Conservation (phyloP, 2,797 vertebrate genomes). For the Falco columbarius region DNA sequence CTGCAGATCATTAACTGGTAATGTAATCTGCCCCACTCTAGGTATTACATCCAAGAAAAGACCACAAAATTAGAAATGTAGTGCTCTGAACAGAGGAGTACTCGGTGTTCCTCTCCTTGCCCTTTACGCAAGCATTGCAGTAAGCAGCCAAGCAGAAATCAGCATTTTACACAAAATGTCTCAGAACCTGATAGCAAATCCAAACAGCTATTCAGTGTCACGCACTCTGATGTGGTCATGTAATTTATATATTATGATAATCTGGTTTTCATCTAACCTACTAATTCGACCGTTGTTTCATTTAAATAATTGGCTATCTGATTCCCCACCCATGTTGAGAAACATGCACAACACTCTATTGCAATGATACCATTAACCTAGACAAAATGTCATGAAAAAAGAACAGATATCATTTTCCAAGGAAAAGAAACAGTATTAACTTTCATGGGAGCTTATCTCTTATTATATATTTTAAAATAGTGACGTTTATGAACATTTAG, state of each 20-base stretch:
- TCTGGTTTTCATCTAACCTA: constrained; percentile 52
- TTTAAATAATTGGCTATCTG: constrained; percentile 25
- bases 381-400: neutral
- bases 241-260: constrained; percentile 48
- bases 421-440: neutral
- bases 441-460: neutral
- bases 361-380: neutral
- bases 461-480: neutral
- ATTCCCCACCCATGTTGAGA: constrained; percentile 35
- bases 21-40: neutral
- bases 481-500: neutral
- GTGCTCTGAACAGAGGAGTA: neutral
- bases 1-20: constrained; percentile 59
- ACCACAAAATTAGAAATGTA: neutral
- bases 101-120: neutral
- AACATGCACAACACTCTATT: neutral
- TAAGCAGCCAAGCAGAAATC: constrained; percentile 52
- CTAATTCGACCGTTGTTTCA: neutral
- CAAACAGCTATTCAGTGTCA: neutral
- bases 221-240: neutral
- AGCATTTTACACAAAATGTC: neutral
- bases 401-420: neutral
- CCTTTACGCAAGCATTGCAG: neutral
- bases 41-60: constrained; percentile 51
- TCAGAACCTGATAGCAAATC: constrained; percentile 8